These are phyloP conservation scores for Dipodomys ordii DNA, from an alignment of 2,113 vertebrate genomes.

Conservation along the genomic window DNA sequence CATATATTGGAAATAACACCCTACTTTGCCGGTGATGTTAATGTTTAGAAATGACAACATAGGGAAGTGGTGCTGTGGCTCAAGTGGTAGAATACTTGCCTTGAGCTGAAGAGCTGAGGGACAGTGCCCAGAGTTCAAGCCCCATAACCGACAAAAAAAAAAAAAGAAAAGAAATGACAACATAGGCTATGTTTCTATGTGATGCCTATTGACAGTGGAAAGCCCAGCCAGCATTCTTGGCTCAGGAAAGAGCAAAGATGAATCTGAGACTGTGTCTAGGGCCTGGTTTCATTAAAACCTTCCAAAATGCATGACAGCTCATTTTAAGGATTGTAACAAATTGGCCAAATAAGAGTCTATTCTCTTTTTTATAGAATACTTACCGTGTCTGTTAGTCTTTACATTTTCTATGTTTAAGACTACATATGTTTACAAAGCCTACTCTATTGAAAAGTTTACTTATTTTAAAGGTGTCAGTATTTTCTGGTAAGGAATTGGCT, in stretches of 20 bases:
- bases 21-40: neutral
- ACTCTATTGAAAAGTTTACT: neutral
- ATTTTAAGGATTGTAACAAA: slow-evolving; percentile 21
- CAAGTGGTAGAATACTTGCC: no score
- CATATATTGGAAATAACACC: slow-evolving; percentile 13
- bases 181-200: neutral
- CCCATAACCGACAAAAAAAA: no score
- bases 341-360: neutral
- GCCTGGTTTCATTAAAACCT: neutral
- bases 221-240: neutral
- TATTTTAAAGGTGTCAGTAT: slow-evolving; percentile 16
- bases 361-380: neutral
- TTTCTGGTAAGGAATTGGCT: slow-evolving; percentile 11
- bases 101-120: no score
- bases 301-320: neutral
- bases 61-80: no score
- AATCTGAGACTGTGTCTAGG: neutral
- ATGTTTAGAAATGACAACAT: neutral
- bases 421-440: slow-evolving; percentile 38
- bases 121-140: no score
- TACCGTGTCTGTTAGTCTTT: neutral
- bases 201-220: neutral
- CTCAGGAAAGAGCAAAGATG: slow-evolving; percentile 15
- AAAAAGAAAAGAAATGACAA: neutral
- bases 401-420: neutral